Evolutionary conservation across 1,140 invertebrate species (phyloP).

Genomic region (Bradynema listronoti): DNA sequence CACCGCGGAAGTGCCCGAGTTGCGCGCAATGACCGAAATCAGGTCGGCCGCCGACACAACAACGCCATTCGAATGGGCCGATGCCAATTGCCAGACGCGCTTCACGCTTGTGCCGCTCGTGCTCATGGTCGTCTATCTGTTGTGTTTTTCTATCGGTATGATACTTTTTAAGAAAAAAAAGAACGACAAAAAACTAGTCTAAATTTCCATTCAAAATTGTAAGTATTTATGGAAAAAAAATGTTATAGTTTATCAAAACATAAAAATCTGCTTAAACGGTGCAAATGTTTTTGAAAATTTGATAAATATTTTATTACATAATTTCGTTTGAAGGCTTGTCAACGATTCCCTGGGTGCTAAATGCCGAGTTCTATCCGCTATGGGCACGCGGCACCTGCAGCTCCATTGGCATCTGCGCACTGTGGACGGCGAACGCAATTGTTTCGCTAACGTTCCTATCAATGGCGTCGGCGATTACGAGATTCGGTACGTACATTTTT

Average conservation of each 20-base stretch:
- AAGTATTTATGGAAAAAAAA: neutral
- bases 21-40: conserved; percentile 3
- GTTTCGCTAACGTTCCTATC: conserved; percentile 68
- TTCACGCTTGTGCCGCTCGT: conserved; percentile 45
- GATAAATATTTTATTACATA: neutral
- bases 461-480: conserved; percentile 60
- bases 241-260: neutral
- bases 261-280: neutral
- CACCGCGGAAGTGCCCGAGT: conserved; percentile 4
- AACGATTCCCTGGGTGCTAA: conserved; percentile 67
- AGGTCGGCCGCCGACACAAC: conserved; percentile 7
- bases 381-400: conserved; percentile 64
- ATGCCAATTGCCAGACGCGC: conserved; percentile 39
- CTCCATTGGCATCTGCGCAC: conserved; percentile 63
- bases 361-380: conserved; percentile 66
- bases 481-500: conserved; percentile 60
- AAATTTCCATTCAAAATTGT: neutral
- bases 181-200: no score
- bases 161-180: no score
- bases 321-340: conserved; percentile 61
- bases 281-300: conserved; percentile 3
- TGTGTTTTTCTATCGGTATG: conserved; percentile 40
- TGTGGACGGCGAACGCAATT: conserved; percentile 65
- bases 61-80: conserved; percentile 31
- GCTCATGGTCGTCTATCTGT: conserved; percentile 48